A percentile compares a stretch with the other conserved stretches of the same genome.
phyloP scores from a whole-genome alignment of 2,113 vertebrate genomes.

The Oncorhynchus clarkii region DNA sequence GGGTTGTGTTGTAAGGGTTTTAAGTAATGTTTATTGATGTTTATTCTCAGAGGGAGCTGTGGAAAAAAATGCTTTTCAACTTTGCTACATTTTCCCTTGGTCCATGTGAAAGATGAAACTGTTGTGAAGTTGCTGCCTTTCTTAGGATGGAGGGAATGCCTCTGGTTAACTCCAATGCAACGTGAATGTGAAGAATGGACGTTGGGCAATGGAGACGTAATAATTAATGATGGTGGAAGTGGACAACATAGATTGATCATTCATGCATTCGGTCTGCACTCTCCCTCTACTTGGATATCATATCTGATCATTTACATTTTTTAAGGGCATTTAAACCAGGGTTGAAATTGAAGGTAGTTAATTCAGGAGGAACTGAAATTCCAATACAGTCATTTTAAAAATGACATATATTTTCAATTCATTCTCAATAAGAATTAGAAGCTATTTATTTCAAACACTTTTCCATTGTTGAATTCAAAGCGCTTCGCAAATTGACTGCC shows the following conservation, averaged over 20 bases:
- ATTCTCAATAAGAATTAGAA: no score
- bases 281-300: no score
- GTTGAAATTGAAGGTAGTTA: slow-evolving; percentile 44
- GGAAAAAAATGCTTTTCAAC: slow-evolving; percentile 59
- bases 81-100: slow-evolving; percentile 73
- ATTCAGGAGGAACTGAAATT: slow-evolving; percentile 63
- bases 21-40: slow-evolving; percentile 76
- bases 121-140: slow-evolving; percentile 56
- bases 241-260: no score
- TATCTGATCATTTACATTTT: no score
- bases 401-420: slow-evolving; percentile 23
- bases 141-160: slow-evolving; percentile 58
- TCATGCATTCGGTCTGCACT: no score
- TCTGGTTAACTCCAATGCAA: slow-evolving; percentile 49
- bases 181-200: no score
- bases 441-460: no score
- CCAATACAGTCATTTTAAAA: slow-evolving; percentile 50
- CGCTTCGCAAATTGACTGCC: no score
- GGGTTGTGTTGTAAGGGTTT: slow-evolving; percentile 72
- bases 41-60: slow-evolving; percentile 71
- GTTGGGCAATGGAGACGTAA: no score
- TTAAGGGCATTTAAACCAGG: neutral
- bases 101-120: slow-evolving; percentile 67
- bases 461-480: no score
- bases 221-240: no score